Evolutionary conservation across 2,888 invertebrate genomes (phyloP), one percentile per base, ranked within the genome.

Genomic region (Polydesmus complanatus): DNA sequence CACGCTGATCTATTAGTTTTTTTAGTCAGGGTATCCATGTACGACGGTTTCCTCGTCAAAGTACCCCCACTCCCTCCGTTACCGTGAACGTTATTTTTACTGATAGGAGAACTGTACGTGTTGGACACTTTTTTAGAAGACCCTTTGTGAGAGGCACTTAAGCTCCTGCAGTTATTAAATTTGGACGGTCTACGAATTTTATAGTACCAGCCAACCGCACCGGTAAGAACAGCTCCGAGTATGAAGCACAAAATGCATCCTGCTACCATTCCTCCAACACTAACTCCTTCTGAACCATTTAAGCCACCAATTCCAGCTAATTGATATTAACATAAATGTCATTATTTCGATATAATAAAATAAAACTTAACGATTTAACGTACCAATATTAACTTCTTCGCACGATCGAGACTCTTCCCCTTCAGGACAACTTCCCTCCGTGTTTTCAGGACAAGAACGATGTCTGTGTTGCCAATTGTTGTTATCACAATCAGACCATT

Each of bases 401-500:
- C 60, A 60, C 1, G 11, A 54, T 23, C 61, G 26, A 3, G 56
- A 50, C 70, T 89, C 76, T 66, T 80, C 80, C 0, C 81, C 78
- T 0, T 88, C 88, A 61, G 82, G 79, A 67, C 89, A 89, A 56
- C 83, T 80, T 49, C 80, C 79, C 53, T 57, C 37, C 0, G 76
- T 72, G 11, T 76, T 78, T 0, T 79, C 73, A 0, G 78, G 70
- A 68, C 89, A 90, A 61, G 78, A 79, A 26, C 89, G 78, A 61
- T 82, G 81, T 0, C 89, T 76, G 61, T 83, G 79, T 53, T 87
- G 83, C 68, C 84, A 82, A 21, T 81, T 81, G 61, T 80, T 78
- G 19, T 75, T 76, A 64, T 83, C 81, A 68, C 85, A 85, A 14
- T 76, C 69, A 0, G 83, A 81, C 81, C 89, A 90, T 3, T 77